These are phyloP conservation scores for Lanius ludovicianus DNA, from an alignment of 2,113 vertebrate genomes.

Conservation along the genomic window DNA sequence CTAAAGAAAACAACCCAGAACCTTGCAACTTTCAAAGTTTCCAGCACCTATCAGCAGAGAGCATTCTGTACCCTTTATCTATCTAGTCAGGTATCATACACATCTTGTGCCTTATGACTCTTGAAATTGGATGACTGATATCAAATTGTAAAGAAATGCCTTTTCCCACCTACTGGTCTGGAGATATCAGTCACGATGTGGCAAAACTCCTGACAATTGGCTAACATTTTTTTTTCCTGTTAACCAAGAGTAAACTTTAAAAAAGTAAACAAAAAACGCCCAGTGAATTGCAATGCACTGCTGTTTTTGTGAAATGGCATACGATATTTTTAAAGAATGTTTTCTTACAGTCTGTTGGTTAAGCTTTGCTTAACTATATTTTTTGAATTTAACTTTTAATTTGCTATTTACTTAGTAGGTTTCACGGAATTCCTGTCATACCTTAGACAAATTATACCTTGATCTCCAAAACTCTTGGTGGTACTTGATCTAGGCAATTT, in stretches of 20 bases:
- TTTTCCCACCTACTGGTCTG: not conserved
- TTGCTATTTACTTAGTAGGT: not conserved
- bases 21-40: not conserved
- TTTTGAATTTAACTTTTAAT: not conserved
- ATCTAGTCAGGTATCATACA: not conserved
- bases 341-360: not conserved
- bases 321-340: not conserved
- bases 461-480: not conserved
- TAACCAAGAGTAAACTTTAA: not conserved
- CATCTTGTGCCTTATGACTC: not conserved
- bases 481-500: not conserved
- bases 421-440: not conserved
- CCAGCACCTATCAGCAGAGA: not conserved
- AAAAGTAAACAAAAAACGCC: not conserved
- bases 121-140: not conserved
- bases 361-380: not conserved
- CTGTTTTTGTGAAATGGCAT: not conserved
- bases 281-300: not conserved
- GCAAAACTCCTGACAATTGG: not conserved
- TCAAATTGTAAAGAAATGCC: not conserved
- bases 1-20: not conserved
- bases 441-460: not conserved
- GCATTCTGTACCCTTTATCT: not conserved
- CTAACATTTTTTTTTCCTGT: not conserved
- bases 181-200: not conserved